phyloP scores from a whole-genome alignment of 2,888 invertebrate genomes.

The Heliconius ismenius region DNA sequence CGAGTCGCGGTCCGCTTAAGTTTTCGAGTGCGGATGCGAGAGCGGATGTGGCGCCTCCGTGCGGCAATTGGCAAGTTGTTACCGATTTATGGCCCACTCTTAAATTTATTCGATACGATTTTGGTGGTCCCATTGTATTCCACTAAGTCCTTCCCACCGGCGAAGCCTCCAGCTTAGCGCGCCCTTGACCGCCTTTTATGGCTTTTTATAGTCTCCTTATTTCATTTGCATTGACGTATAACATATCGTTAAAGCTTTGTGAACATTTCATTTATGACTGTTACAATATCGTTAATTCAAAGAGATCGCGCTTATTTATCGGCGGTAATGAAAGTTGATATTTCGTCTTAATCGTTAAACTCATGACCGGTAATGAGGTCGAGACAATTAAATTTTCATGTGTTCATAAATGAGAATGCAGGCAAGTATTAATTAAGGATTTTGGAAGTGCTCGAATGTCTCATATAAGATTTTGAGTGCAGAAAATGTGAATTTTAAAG shows the following conservation, averaged over 20 bases:
- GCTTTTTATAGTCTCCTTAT: constrained; percentile 70
- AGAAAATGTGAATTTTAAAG: constrained; percentile 32
- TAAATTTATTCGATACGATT: constrained; percentile 74
- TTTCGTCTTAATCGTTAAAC: constrained; percentile 41
- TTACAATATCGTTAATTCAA: constrained; percentile 45
- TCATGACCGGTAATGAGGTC: constrained; percentile 31
- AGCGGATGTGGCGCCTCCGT: constrained; percentile 79
- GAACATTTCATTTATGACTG: constrained; percentile 46
- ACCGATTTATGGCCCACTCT: constrained; percentile 78
- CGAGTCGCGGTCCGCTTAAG: constrained; percentile 41
- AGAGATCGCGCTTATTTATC: constrained; percentile 38
- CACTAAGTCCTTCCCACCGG: constrained; percentile 61
- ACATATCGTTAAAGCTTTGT: constrained; percentile 59
- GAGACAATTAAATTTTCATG: constrained; percentile 35
- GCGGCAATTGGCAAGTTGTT: constrained; percentile 78
- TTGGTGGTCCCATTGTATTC: constrained; percentile 80
- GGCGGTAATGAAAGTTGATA: constrained; percentile 45
- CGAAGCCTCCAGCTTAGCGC: constrained; percentile 58
- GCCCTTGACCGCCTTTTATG: constrained; percentile 68
- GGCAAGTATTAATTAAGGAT: constrained; percentile 35
- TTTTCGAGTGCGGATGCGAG: constrained; percentile 79
- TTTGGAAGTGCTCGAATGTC: constrained; percentile 17
- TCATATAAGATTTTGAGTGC: constrained; percentile 29
- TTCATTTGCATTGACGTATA: constrained; percentile 66
- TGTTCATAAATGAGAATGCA: constrained; percentile 32